Base-by-base conservation (phyloP, 2,113 vertebrate species). In the Neomonachus schauinslandi region DNA sequence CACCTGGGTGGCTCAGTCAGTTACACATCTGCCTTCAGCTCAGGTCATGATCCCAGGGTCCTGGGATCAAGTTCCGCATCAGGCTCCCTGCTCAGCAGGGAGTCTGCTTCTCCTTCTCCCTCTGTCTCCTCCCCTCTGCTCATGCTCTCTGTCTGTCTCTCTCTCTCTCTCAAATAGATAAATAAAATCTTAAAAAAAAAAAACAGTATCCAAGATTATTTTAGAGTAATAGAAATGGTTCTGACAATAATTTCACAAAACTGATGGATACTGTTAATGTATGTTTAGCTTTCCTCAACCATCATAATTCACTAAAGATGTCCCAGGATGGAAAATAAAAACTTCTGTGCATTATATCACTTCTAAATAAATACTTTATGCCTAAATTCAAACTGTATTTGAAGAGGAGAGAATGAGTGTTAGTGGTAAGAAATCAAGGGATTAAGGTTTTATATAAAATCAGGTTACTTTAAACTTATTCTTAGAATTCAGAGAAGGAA, bases 401-500 rank as follows among this genome's bases (percentile, higher is more conserved):
- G 13, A 88, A 89, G 26, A 80, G 26, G 28, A 92, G 36, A 84
- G 0, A 36, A 69, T 80, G 24, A 61, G 1, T 63, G 5, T 19
- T 53, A 93, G 3, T 67, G 26, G 31, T 55, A 72, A 49, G 12
- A 89, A 53, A 65, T 67, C 63, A 96, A 84, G 18, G 1, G 3
- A 51, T 69, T 80, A 63, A 39, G 24, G 13, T 55, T 89, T 71
- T 77, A 59, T 28, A 59, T 55, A 71, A 79, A 86, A 26, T 89
- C 4, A 65, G 33, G 2, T 65, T 91, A 89, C 67, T 85, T 92
- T 77, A 39, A 96, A 91, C 24, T 94, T 95, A 74, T 88, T 97
- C 28, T 79, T 77, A 88, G 28, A 94, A 57, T 59, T 31, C n/a
- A 51, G 57, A 82, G 21, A 85, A 86, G 36, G 4, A 92, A 95